These are phyloP conservation scores for Cheilosia pagana DNA, from an alignment of 2,888 invertebrate genomes.

Conservation along the genomic window DNA sequence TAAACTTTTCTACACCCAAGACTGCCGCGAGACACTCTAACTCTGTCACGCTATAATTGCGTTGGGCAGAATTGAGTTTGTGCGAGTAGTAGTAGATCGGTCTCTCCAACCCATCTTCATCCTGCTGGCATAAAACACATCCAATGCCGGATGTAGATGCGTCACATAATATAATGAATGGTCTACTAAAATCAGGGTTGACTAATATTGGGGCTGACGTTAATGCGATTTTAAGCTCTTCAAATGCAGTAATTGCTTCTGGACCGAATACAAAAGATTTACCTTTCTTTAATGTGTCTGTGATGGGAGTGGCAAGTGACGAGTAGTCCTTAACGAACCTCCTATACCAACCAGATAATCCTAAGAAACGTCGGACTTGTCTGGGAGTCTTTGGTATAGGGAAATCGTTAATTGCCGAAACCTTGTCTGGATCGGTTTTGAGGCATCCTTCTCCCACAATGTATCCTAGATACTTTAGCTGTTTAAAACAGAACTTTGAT, in stretches of 20 bases:
- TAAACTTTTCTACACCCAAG: slow-evolving; percentile 11
- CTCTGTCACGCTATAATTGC: background rate
- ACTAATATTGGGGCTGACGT: background rate
- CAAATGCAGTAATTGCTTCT: background rate
- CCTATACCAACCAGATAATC: slow-evolving; percentile 30
- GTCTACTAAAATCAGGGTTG: background rate
- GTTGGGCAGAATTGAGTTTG: slow-evolving; percentile 1
- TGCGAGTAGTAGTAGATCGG: slow-evolving; percentile 17
- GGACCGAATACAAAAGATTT: slow-evolving; percentile 5
- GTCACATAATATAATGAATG: background rate
- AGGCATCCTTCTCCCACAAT: background rate
- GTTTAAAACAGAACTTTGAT: background rate
- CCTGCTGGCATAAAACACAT: no score
- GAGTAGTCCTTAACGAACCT: background rate
- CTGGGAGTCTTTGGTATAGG: no score
- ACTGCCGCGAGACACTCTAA: no score
- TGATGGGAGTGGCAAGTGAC: background rate
- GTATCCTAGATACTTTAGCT: slow-evolving; percentile 20
- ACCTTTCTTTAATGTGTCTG: background rate
- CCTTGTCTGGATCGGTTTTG: background rate
- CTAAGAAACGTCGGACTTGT: slow-evolving; percentile 24
- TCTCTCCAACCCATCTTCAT: background rate
- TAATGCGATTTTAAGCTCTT: background rate
- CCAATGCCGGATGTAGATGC: no score
- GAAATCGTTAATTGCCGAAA: no score